Evolutionary conservation across 2,888 invertebrate genomes (phyloP), one percentile per base, ranked within the genome.

Genomic region (Ommatoiulus sabulosus): DNA sequence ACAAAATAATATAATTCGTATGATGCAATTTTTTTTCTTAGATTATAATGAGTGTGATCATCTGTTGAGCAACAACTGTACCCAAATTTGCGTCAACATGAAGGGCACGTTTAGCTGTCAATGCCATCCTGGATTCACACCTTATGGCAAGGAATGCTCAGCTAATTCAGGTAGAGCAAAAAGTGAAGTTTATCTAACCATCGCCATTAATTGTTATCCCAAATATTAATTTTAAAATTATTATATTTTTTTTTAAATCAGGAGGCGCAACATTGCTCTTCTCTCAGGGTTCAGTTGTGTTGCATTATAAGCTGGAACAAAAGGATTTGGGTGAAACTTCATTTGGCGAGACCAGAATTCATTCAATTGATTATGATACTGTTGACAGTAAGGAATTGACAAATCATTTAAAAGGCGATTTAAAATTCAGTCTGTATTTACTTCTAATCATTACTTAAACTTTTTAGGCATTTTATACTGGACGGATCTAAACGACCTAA

Each of bases 41-140:
- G 99, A 99, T 92, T 95, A 98, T 20, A 96, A 99, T 93, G 99
- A 99, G 93, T 99, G 99, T 92, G 94, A 94, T 0, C 97, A 97
- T 93, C n/a, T 89, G 44, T 44, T 86, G 20, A 80, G 87, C 24
- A 90, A 94, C 91, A 96, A 96, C 90, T 99, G 99, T 93, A 97
- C 98, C 0, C 99, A 99, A 92, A 93, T 96, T 63, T 99, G 99
- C 92, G 94, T 94, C 88, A 99, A 99, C 92, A 93, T 97, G 87
- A 98, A 99, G 92, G 99, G 99, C 46, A 95, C 96, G 0, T 97
- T 95, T 91, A 95, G 95, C 89, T 99, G 99, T 92, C 94, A 95
- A 44, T 99, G 99, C 91, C 94, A 95, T 24, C 95, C 95, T 0
- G 97, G 97, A 0, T 98, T 97, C 93, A 89, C 90, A 8, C 44